Conservation (phyloP, 1,140 invertebrate genomes). For the Elysia chlorotica region DNA sequence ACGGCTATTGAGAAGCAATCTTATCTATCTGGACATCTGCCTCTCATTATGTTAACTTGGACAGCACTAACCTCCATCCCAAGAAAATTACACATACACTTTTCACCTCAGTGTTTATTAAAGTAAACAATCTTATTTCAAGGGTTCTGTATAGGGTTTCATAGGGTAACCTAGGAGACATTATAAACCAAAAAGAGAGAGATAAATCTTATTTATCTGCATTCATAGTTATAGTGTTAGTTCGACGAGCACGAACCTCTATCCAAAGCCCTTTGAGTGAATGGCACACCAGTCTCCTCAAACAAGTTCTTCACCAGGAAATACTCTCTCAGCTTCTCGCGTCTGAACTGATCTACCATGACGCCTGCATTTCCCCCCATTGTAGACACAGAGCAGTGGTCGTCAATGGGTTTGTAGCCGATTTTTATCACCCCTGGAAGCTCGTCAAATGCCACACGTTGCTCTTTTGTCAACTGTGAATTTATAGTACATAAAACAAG, state of each 20-base stretch:
- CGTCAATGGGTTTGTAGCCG: conserved; percentile 53
- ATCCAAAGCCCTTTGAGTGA: conserved; percentile 45
- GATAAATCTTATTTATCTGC: no score
- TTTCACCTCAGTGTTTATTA: background rate
- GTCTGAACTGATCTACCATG: conserved; percentile 50
- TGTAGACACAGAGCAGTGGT: conserved; percentile 52
- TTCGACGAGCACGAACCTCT: no score
- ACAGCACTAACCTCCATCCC: background rate
- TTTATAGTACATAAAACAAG: no score
- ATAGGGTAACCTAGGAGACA: no score
- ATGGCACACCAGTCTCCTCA: conserved; percentile 38
- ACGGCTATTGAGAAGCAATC: no score
- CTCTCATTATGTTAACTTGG: background rate
- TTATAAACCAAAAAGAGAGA: no score
- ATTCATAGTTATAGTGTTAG: no score
- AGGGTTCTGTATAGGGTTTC: no score
- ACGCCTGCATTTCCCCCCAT: conserved; percentile 42
- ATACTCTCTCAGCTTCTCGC: conserved; percentile 51
- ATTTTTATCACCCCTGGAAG: conserved; percentile 48
- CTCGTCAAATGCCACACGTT: conserved; percentile 10
- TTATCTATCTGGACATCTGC: no score
- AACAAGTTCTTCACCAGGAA: conserved; percentile 44
- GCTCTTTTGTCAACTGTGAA: conserved; percentile 13
- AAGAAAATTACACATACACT: no score
- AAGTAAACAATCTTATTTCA: conserved; percentile 2